phyloP scores from a whole-genome alignment of 2,797 vertebrate species.

The Enoplosus armatus region DNA sequence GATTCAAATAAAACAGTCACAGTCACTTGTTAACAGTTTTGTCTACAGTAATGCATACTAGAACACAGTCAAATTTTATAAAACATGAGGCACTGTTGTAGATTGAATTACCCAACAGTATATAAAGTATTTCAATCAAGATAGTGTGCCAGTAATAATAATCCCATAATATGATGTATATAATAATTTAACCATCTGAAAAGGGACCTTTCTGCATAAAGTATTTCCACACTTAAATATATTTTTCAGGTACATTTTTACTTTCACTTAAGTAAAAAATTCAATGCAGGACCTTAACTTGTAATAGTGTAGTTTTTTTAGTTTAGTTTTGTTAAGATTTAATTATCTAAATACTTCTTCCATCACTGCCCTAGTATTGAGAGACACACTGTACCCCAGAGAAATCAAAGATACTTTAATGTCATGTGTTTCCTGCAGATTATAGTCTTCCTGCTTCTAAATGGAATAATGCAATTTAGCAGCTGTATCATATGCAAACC shows the following conservation, averaged over 20 bases:
- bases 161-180: not conserved
- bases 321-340: too few relatives aligned
- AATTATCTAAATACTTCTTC: not conserved
- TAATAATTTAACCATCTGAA: too few relatives aligned
- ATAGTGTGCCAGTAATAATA: not conserved
- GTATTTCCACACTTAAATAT: not conserved
- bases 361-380: not conserved
- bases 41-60: not conserved
- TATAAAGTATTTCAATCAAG: not conserved
- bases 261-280: not conserved
- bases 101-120: not conserved
- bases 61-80: not conserved
- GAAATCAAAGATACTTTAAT: constrained; percentile 5
- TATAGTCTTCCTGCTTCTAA: not conserved
- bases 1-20: not conserved
- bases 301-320: not conserved
- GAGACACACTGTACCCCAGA: not conserved
- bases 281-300: not conserved
- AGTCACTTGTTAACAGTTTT: not conserved
- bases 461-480: constrained; percentile 33
- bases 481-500: constrained; percentile 32
- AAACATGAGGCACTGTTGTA: not conserved
- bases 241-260: not conserved
- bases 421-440: not conserved
- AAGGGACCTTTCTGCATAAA: constrained; percentile 14